Evolutionary conservation across 1,140 invertebrate genomes (phyloP), one percentile per base, ranked within the genome.

Genomic region (Magallana angulata): DNA sequence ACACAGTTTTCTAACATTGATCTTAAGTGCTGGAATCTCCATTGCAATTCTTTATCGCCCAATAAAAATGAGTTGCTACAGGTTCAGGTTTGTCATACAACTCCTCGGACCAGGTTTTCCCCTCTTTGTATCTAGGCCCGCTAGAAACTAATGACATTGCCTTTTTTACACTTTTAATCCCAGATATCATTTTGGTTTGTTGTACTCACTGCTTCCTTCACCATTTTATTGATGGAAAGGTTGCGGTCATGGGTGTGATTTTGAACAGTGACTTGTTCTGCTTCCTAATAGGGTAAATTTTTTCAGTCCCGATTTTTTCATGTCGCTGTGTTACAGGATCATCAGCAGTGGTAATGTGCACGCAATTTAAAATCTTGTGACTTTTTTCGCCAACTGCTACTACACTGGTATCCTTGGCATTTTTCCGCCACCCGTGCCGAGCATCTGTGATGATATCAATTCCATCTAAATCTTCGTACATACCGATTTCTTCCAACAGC

Each of bases 251-350:
- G 82, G 12, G 48, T 60, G 48, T 82, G 86, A 3, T 83, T 48
- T 18, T 58, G 18, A 18, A 87, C 60, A 18, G 18, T 16, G n/a
- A 87, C 81, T 57, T 58, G 60, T 14, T 83, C 9, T 11, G 36
- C 58, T n/a, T n/a, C n/a, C 9, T 5, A 83, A 48, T 16, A 4
- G 56, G 3, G 12, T 87, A 83, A 9, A 83, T 56, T 57, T 6
- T 60, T n/a, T 83, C 30, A 5, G 86, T 87, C 58, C 86, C 86
- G 82, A 87, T 18, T 58, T 81, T 81, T 58, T 87, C 81, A 56
- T 87, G 86, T 87, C 81, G 82, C 71, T 82, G 86, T 14, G 86
- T 83, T 48, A 87, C 58, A 48, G 30, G 24, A 71, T 87, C 86
- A 18, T 64, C 14, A 14, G 18, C n/a, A n/a, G 57, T 87, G 36